Evolutionary conservation across 2,888 invertebrate genomes (phyloP).

Genomic region (Drosophila rellima): DNA sequence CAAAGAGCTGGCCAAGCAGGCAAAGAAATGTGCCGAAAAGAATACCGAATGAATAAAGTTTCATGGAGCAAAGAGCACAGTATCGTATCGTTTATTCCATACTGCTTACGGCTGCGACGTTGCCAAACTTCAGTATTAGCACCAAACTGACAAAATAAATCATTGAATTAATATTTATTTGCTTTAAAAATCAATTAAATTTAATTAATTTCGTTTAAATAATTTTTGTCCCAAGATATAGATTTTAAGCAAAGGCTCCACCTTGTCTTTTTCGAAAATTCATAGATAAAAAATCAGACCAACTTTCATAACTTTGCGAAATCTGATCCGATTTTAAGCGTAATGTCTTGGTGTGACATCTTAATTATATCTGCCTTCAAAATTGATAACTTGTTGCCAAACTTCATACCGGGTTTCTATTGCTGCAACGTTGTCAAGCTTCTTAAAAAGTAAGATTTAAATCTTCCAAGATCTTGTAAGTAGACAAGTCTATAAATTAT

Average conservation of each 20-base stretch:
- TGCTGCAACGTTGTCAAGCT: slow-evolving; percentile 15
- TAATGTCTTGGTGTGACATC: too few species aligned
- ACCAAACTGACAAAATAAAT: not conserved
- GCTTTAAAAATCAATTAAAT: too few species aligned
- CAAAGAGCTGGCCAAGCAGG: slow-evolving; percentile 37
- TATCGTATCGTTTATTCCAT: slow-evolving; percentile 23
- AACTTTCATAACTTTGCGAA: too few species aligned
- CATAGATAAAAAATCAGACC: too few species aligned
- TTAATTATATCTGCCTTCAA: too few species aligned
- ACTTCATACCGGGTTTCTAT: not conserved
- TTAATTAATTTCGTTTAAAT: too few species aligned
- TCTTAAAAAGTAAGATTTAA: not conserved
- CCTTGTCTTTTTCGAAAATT: too few species aligned
- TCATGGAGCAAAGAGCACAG: slow-evolving; percentile 35
- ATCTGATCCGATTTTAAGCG: too few species aligned
- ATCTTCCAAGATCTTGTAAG: not conserved
- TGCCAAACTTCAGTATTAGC: slow-evolving; percentile 38
- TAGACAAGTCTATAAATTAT: not conserved
- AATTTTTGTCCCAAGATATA: too few species aligned
- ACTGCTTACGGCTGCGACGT: slow-evolving; percentile 39
- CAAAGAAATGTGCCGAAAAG: slow-evolving; percentile 40
- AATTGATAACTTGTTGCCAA: not conserved
- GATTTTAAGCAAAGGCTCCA: too few species aligned
- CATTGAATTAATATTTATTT: too few species aligned
- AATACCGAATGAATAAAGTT: slow-evolving; percentile 49